Evolutionary conservation across 2,888 invertebrate genomes (phyloP).

Genomic region (Helobdella robusta): DNA sequence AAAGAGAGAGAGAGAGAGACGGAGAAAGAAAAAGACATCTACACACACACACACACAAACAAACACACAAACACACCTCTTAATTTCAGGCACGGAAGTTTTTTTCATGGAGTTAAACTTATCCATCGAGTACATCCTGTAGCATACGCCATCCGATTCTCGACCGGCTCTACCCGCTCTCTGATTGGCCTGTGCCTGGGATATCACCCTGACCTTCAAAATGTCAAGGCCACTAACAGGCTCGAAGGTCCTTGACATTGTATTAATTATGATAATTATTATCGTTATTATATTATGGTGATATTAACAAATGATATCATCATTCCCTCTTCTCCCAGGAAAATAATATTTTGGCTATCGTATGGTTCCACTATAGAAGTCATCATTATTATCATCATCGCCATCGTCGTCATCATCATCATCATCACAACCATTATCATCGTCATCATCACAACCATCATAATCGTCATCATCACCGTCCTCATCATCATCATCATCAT

Average conservation of each 20-base stretch:
- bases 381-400: no score
- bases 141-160: slow-evolving; percentile 67
- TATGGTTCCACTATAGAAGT: no score
- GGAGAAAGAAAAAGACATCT: not conserved
- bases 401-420: no score
- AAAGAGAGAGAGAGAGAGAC: not conserved
- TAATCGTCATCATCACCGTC: no score
- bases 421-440: no score
- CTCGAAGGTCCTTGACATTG: slow-evolving; percentile 64
- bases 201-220: slow-evolving; percentile 68
- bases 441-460: no score
- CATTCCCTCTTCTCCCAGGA: no score
- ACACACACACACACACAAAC: not conserved
- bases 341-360: no score
- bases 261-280: no score
- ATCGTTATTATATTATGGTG: no score
- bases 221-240: slow-evolving; percentile 72
- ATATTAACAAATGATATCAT: no score
- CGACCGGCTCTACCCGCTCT: slow-evolving; percentile 83
- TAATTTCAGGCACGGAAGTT: slow-evolving; percentile 77
- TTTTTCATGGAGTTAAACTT: slow-evolving; percentile 65
- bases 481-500: no score
- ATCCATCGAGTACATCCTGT: slow-evolving; percentile 70
- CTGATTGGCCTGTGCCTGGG: slow-evolving; percentile 87
- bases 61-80: slow-evolving; percentile 47